Evolutionary conservation across 2,888 invertebrate species (phyloP).

Genomic region (Blera fallax): DNA sequence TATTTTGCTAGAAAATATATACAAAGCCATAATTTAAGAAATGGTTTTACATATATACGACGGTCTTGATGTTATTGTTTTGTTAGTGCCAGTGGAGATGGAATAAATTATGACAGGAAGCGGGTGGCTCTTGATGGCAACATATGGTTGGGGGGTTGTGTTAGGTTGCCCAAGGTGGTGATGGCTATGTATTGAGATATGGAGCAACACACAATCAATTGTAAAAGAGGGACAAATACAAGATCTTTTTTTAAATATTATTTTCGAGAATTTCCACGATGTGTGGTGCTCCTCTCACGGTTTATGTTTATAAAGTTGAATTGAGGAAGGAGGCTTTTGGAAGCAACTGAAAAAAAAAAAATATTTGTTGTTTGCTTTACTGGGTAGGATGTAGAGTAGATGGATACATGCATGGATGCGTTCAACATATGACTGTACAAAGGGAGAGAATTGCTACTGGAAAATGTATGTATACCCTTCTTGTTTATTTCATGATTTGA

Average conservation of each 20-base stretch:
- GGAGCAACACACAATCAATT: constrained; percentile 14
- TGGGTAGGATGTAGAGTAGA: not conserved
- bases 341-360: not conserved
- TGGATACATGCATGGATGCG: not conserved
- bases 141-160: not conserved
- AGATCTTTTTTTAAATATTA: not conserved
- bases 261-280: not conserved
- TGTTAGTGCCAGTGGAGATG: constrained; percentile 19
- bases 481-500: not conserved
- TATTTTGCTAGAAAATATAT: not conserved
- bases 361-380: constrained; percentile 1
- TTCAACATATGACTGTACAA: not conserved
- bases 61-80: constrained; percentile 11
- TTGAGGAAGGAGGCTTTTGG: not conserved
- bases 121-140: constrained; percentile 30
- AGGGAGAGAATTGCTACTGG: not conserved
- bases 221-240: not conserved
- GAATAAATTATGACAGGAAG: constrained; percentile 57
- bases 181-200: constrained; percentile 36
- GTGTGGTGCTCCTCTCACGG: not conserved
- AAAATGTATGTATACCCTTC: not conserved
- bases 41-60: not conserved
- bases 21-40: constrained; percentile 1
- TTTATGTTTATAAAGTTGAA: too few species aligned
- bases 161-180: constrained; percentile 3